Evolutionary conservation across 2,797 vertebrate genomes (phyloP).

Genomic region (Myiotriccus ornatus): DNA sequence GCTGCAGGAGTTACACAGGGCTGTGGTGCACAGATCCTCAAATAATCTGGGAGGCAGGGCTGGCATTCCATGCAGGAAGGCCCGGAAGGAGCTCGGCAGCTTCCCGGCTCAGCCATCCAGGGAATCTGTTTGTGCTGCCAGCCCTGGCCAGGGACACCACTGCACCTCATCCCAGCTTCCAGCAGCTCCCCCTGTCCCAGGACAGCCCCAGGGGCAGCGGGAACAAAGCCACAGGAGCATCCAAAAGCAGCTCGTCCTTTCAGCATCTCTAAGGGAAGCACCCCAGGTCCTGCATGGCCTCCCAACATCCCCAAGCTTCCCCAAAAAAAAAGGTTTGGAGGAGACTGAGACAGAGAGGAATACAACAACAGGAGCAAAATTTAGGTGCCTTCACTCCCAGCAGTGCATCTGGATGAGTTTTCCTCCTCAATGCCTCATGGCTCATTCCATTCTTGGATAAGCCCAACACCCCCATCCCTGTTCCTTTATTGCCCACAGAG

Average conservation of each 20-base stretch:
- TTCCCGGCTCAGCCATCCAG: neutral
- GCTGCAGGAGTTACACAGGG: neutral
- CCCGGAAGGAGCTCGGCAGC: neutral
- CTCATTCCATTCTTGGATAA: neutral
- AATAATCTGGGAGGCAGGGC: neutral
- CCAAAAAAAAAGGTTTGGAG: neutral
- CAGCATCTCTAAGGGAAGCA: neutral
- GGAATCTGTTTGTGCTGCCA: neutral
- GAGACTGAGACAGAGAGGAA: neutral
- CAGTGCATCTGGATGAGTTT: neutral
- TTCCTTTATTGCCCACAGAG: neutral
- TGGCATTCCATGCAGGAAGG: neutral
- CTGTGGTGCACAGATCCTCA: neutral
- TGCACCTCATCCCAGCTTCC: neutral
- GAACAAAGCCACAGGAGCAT: neutral
- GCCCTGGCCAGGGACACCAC: accelerated
- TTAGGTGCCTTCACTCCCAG: neutral
- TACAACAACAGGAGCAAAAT: neutral
- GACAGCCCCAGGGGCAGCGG: accelerated
- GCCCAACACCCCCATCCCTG: accelerated
- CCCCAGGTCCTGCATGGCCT: neutral
- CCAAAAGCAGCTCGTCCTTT: neutral
- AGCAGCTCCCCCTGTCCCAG: neutral
- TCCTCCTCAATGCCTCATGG: neutral
- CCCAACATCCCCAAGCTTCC: neutral